These are phyloP conservation scores for Actinia equina DNA, from an alignment of 64 coral and sea anemone species.

Conservation along the genomic window DNA sequence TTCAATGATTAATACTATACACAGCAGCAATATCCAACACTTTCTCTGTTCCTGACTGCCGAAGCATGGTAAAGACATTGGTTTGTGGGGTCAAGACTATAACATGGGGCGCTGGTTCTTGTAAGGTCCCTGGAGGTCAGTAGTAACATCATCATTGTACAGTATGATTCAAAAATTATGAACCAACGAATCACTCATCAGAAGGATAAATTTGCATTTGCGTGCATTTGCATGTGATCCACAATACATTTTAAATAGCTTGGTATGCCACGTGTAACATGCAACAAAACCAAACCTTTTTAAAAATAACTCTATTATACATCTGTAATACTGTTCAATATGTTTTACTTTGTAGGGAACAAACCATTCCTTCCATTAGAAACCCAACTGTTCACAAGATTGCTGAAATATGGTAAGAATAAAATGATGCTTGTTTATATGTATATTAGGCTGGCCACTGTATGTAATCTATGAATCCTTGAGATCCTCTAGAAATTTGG, in stretches of 20 bases:
- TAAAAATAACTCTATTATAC: no score
- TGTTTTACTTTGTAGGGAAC: neutral
- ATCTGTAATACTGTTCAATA: no score
- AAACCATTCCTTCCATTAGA: conserved; percentile 92
- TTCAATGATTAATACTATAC: neutral
- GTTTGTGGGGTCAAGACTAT: conserved; percentile 99
- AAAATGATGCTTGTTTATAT: neutral
- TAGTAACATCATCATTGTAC: no score
- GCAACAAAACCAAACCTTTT: no score
- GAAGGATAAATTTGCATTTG: no score
- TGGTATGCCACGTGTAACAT: no score
- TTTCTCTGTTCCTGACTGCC: conserved; percentile 93
- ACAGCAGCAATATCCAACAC: conserved; percentile 43
- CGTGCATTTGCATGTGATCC: no score
- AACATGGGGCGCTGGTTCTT: conserved; percentile 96
- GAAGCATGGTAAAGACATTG: conserved; percentile 97
- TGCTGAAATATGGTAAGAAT: conserved; percentile 92
- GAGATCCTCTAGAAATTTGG: no score
- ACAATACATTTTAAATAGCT: no score
- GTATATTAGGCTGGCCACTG: neutral
- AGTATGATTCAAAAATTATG: no score
- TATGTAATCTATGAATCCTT: no score
- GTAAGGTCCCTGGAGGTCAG: conserved; percentile 82
- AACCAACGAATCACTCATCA: no score
- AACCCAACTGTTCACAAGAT: conserved; percentile 84